phyloP scores from a whole-genome alignment of 2,113 vertebrate genomes.

The Lamprotornis superbus region DNA sequence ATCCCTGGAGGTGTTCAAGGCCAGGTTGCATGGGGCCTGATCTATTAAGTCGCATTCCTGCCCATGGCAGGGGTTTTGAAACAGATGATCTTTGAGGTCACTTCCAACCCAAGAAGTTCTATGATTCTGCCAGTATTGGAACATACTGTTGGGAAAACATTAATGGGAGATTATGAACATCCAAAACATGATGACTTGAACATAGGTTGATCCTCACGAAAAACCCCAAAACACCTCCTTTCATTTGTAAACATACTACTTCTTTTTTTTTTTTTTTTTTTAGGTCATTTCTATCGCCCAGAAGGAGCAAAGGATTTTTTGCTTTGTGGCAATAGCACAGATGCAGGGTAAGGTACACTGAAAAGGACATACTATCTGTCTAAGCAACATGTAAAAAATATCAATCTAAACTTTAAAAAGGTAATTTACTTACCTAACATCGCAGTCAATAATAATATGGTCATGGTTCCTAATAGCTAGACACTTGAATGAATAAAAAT shows the following conservation, averaged over 20 bases:
- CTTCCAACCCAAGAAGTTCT: background rate
- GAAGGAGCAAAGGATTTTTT: conserved; percentile 78
- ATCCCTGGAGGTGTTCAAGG: background rate
- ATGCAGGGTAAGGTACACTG: conserved; percentile 84
- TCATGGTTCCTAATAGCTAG: background rate
- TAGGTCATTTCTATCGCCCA: conserved; percentile 73
- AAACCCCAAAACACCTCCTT: background rate
- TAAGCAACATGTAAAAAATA: background rate
- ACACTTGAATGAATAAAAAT: background rate
- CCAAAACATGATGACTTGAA: background rate
- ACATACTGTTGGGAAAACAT: background rate
- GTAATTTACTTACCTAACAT: background rate
- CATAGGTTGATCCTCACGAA: background rate
- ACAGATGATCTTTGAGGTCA: background rate
- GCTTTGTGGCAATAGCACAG: conserved; percentile 85
- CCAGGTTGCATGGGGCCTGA: background rate
- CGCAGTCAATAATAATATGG: background rate
- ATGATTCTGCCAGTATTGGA: background rate
- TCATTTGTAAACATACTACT: background rate
- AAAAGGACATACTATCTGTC: background rate
- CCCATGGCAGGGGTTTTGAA: background rate
- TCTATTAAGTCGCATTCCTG: background rate
- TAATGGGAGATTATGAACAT: background rate
- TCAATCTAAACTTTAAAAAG: background rate
- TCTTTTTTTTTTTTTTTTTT: background rate